Conservation (phyloP, 2,113 vertebrate species). For the Daphoenositta chrysoptera region DNA sequence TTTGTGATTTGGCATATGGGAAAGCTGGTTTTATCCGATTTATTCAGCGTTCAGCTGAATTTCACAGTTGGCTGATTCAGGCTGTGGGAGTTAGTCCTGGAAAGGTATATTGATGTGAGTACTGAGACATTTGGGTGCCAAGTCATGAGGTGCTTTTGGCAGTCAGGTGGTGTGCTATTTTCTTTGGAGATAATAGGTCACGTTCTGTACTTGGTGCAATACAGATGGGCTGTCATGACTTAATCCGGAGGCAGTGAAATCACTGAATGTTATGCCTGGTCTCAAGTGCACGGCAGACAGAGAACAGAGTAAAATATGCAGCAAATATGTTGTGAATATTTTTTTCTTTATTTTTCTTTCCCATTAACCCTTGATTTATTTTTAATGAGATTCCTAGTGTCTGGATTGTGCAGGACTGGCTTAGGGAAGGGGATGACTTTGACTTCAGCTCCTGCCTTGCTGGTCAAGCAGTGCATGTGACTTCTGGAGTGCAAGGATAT, state of each 20-base stretch:
- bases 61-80: constrained; percentile 41
- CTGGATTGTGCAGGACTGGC: not conserved
- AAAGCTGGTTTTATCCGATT: not conserved
- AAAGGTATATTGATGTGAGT: constrained; percentile 25
- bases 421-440: not conserved
- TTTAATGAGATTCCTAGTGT: not conserved
- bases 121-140: constrained; percentile 24
- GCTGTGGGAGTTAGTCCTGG: constrained; percentile 40
- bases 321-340: not conserved
- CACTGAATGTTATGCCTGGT: not conserved
- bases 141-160: constrained; percentile 42
- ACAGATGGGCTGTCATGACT: constrained; percentile 50
- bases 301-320: not conserved
- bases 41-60: constrained; percentile 23
- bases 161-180: constrained; percentile 40
- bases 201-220: constrained; percentile 38
- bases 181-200: constrained; percentile 40
- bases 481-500: not conserved
- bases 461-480: fast-evolving
- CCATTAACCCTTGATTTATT: not conserved
- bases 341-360: not conserved
- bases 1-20: not conserved
- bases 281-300: not conserved
- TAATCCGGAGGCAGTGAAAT: not conserved
- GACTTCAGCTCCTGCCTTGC: not conserved